phyloP scores from a whole-genome alignment of 2,888 invertebrate species.

The Brachyopa scutellaris region DNA sequence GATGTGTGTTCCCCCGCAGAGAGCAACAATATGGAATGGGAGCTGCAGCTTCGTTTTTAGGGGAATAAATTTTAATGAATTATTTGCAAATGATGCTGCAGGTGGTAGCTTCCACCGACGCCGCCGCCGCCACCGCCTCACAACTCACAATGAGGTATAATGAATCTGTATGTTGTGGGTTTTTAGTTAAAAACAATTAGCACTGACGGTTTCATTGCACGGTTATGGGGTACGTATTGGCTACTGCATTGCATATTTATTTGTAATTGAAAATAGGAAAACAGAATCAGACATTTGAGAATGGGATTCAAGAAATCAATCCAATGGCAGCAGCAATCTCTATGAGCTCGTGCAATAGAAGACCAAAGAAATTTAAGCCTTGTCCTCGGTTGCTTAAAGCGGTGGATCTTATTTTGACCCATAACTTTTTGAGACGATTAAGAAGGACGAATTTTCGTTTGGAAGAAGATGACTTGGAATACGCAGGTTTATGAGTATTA shows the following conservation, averaged over 20 bases:
- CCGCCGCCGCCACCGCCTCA: too few species aligned
- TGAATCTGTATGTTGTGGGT: slow-evolving; percentile 55
- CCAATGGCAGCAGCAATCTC: too few species aligned
- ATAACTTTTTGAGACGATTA: too few species aligned
- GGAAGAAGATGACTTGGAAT: too few species aligned
- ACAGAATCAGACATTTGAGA: too few species aligned
- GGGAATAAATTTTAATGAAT: slow-evolving; percentile 68
- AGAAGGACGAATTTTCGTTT: too few species aligned
- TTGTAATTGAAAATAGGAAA: not conserved
- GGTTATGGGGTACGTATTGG: slow-evolving; percentile 43
- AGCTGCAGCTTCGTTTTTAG: slow-evolving; percentile 51
- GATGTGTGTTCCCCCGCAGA: slow-evolving; percentile 42
- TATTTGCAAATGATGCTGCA: slow-evolving; percentile 41
- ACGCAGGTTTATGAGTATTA: too few species aligned
- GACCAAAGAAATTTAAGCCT: too few species aligned
- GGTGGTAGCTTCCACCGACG: slow-evolving; percentile 43
- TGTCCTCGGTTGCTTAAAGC: too few species aligned
- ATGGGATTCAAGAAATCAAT: too few species aligned
- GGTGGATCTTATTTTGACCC: too few species aligned
- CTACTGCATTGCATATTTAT: slow-evolving; percentile 28
- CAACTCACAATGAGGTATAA: slow-evolving; percentile 58
- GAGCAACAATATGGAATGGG: slow-evolving; percentile 44
- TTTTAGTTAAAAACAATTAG: slow-evolving; percentile 45
- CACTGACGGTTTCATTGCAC: slow-evolving; percentile 48
- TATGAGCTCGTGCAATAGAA: too few species aligned